phyloP scores from a whole-genome alignment of 1,140 invertebrate genomes.

The Zaprionus lachaisei region DNA sequence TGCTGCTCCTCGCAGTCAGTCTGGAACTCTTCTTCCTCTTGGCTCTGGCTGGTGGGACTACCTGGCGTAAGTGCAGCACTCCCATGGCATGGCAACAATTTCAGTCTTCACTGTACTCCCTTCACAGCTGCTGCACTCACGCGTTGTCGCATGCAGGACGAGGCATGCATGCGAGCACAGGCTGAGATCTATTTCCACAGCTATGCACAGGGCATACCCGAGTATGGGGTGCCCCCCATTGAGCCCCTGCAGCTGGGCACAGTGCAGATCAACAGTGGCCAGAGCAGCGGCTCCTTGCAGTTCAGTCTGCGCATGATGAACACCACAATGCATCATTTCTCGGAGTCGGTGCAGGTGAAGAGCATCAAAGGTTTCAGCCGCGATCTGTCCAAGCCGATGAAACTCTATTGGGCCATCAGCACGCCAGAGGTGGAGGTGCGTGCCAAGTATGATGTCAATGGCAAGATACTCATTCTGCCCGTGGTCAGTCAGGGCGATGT shows the following conservation, averaged over 20 bases:
- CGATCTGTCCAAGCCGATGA: slow-evolving; percentile 49
- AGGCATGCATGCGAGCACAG: slow-evolving; percentile 46
- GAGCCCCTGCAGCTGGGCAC: slow-evolving; percentile 48
- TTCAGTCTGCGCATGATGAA: slow-evolving; percentile 49
- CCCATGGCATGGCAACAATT: not conserved
- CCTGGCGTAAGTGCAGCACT: not conserved
- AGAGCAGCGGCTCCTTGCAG: slow-evolving; percentile 39
- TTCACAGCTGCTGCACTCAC: slow-evolving; percentile 42
- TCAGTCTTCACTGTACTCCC: not conserved
- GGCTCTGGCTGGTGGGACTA: not conserved
- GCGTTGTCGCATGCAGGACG: slow-evolving; percentile 53
- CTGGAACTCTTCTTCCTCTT: not conserved
- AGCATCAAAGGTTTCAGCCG: slow-evolving; percentile 51
- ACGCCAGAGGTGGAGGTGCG: slow-evolving; percentile 40
- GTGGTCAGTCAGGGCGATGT: slow-evolving; percentile 50
- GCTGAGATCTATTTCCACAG: slow-evolving; percentile 31
- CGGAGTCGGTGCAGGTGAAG: slow-evolving; percentile 11
- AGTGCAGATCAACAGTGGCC: slow-evolving; percentile 40
- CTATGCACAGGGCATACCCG: slow-evolving; percentile 45
- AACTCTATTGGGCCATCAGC: slow-evolving; percentile 24
- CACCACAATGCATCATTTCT: slow-evolving; percentile 46
- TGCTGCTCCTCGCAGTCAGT: not conserved
- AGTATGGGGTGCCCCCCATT: slow-evolving; percentile 26
- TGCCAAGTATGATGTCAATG: slow-evolving; percentile 61
- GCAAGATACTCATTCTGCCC: slow-evolving; percentile 61